Evolutionary conservation across 1,140 invertebrate species (phyloP), one percentile per base, ranked within the genome.

Genomic region (Thaumatotibia leucotreta): DNA sequence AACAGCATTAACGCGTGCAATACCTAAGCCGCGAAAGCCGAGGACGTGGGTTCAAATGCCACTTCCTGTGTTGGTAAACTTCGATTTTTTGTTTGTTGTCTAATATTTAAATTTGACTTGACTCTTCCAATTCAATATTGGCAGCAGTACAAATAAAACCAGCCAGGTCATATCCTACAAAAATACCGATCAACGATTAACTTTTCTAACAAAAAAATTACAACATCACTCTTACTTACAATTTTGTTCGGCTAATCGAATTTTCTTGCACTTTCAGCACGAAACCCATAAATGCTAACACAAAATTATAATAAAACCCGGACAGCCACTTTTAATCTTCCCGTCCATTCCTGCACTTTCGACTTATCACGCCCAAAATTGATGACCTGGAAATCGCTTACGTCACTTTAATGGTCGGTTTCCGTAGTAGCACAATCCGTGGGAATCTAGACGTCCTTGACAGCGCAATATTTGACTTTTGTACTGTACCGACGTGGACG

Each of bases 241-340:
- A 20, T 45, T 45, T 45, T 11, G 14, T 20, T 20, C 14, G 17
- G 39, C 14, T 45, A 1, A 45, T 45, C 39, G 17, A 20, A 45
- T 20, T 20, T 45, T 45, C 39, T 20, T 20, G 14, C 14, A 45
- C 9, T 23, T 23, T 58, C 22, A 29, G 11, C 52, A 24, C 4
- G 29, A 62, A 35, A 62, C n/a, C 20, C 61, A 35, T 58, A 58
- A 62, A 62, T 20, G 61, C 31, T 62, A 22, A 10, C 17, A 35
- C 14, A 62, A 62, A 35, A 62, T 62, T 62, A 33, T 62, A 62
- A 35, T 31, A 58, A 58, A 58, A 58, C 23, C 52, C 52, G 17
- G 52, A 58, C 52, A 31, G 24, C 52, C 52, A 58, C 52, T 58
- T 58, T 58, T 58, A 58, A 58, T 58, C 52, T 58, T 58, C 52